These are phyloP conservation scores for Nothobranchius kuhntae DNA, from an alignment of 2,113 vertebrate genomes.

Conservation along the genomic window DNA sequence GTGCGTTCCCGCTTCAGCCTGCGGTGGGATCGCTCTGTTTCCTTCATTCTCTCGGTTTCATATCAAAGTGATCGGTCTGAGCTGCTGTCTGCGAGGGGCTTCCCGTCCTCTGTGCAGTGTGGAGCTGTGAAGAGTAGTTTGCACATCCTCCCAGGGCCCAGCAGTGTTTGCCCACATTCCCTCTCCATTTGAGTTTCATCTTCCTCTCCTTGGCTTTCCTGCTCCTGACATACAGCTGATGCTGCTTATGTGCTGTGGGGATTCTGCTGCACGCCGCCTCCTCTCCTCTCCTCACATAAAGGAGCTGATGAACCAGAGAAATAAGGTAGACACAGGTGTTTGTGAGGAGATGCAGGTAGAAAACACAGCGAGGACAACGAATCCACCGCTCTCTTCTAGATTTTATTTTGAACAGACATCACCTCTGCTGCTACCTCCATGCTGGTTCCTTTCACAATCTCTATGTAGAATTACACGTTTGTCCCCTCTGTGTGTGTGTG, in stretches of 20 bases:
- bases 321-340: neutral
- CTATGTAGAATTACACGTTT: too few species aligned
- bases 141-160: too few species aligned
- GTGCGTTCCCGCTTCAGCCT: too few species aligned
- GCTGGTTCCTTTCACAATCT: too few species aligned
- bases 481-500: too few species aligned
- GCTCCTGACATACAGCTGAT: conserved; percentile 39
- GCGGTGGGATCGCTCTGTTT: neutral
- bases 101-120: neutral
- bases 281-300: conserved; percentile 34
- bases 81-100: conserved; percentile 5
- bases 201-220: conserved; percentile 9
- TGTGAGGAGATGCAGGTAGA: neutral
- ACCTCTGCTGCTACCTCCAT: too few species aligned
- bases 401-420: too few species aligned
- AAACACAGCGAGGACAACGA: too few species aligned
- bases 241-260: conserved; percentile 29
- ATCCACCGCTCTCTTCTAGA: too few species aligned
- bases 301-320: conserved; percentile 16
- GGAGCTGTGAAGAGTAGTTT: conserved; percentile 3
- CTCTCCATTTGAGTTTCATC: conserved; percentile 8
- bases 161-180: neutral
- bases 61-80: conserved; percentile 38
- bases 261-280: conserved; percentile 22
- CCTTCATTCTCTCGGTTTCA: conserved; percentile 10